phyloP scores from a whole-genome alignment of 2,888 invertebrate genomes.

The Podotricha telesiphe region DNA sequence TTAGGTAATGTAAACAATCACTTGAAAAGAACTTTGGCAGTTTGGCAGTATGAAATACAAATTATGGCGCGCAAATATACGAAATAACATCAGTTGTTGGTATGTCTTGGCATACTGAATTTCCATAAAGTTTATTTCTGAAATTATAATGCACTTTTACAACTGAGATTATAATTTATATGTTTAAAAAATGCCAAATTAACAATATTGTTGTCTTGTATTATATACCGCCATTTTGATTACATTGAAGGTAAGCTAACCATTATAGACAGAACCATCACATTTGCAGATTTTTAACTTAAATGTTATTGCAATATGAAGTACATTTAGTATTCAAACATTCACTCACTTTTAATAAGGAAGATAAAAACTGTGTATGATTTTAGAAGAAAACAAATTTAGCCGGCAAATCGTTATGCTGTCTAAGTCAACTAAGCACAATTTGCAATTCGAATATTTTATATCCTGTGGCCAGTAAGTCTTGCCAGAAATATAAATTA shows the following conservation, averaged over 20 bases:
- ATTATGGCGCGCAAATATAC: constrained; percentile 19
- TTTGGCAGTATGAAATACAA: neutral
- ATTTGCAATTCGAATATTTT: neutral
- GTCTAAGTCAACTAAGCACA: constrained; percentile 2
- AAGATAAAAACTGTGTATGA: constrained; percentile 1
- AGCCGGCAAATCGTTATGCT: constrained; percentile 25
- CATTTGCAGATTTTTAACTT: neutral
- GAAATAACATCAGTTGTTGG: neutral
- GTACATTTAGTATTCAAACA: neutral
- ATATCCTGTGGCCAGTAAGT: neutral
- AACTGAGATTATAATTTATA: neutral
- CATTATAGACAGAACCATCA: constrained; percentile 9
- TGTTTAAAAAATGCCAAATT: neutral
- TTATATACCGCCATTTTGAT: constrained; percentile 48
- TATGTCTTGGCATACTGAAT: neutral
- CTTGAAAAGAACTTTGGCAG: neutral
- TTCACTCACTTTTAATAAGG: constrained; percentile 13
- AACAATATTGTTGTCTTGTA: constrained; percentile 7
- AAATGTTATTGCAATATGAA: neutral
- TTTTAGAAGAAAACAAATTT: constrained; percentile 5
- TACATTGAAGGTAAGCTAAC: constrained; percentile 35
- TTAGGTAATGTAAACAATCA: neutral
- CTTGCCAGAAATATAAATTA: neutral
- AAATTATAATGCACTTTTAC: neutral
- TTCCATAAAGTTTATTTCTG: neutral